Conservation (phyloP, 2,888 invertebrate genomes). For the Escarpia spicata region DNA sequence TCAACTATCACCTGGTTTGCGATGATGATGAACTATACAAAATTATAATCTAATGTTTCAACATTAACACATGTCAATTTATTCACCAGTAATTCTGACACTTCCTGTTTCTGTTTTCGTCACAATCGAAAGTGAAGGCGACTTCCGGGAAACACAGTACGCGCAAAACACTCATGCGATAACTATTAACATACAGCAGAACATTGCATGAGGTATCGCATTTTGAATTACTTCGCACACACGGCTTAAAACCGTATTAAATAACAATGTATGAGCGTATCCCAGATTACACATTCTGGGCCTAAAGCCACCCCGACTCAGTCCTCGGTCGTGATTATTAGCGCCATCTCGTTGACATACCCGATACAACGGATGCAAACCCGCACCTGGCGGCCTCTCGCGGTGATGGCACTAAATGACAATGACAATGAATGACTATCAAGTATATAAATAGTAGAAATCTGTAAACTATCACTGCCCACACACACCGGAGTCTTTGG, state of each 20-base stretch:
- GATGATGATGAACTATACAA: too few species aligned
- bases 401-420: background rate
- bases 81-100: background rate
- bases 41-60: background rate
- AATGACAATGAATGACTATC: conserved; percentile 10
- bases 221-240: background rate
- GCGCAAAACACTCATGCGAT: background rate
- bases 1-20: too few species aligned
- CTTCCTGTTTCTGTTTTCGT: background rate
- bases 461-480: background rate
- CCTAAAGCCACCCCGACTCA: background rate
- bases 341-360: background rate
- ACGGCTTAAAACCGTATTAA: background rate
- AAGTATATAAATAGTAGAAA: background rate
- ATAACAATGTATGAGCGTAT: background rate
- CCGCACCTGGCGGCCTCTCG: background rate
- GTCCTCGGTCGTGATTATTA: background rate
- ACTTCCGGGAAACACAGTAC: background rate
- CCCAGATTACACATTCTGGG: background rate
- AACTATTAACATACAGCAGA: background rate
- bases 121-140: background rate
- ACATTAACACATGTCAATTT: background rate
- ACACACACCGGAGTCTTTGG: background rate
- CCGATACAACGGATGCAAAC: background rate
- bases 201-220: background rate